phyloP scores from a whole-genome alignment of 2,113 vertebrate genomes.

The Spilogale gracilis region DNA sequence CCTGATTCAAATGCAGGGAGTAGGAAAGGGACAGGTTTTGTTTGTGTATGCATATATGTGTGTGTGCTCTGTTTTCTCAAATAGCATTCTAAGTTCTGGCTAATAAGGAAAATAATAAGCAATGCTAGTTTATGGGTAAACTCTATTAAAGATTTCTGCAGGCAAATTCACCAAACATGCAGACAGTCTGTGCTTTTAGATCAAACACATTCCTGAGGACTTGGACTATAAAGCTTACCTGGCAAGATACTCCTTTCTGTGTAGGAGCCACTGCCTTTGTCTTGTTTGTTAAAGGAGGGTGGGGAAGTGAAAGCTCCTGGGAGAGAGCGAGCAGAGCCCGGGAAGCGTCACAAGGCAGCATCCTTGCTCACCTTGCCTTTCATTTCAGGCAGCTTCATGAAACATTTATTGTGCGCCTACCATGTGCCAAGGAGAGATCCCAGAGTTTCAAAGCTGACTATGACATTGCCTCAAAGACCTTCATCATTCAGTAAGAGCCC shows the following conservation, averaged over 20 bases:
- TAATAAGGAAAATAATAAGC: conserved; percentile 61
- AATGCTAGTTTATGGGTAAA: conserved; percentile 36
- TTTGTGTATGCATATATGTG: neutral
- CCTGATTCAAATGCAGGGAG: conserved; percentile 1
- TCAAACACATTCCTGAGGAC: conserved; percentile 35
- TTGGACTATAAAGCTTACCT: conserved; percentile 1
- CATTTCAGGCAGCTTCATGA: neutral
- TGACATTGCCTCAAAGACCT: neutral
- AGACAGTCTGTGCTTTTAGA: conserved; percentile 16
- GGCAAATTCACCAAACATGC: conserved; percentile 27
- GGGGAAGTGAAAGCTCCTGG: neutral
- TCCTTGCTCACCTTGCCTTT: neutral
- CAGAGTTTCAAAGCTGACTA: neutral
- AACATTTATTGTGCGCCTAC: neutral
- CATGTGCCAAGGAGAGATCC: neutral
- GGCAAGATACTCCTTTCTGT: neutral
- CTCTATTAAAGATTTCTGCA: conserved; percentile 62
- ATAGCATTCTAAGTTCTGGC: neutral
- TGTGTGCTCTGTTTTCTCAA: neutral
- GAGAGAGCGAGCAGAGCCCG: neutral
- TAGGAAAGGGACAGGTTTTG: neutral
- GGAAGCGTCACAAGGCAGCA: neutral
- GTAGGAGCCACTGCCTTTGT: neutral
- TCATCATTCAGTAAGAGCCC: neutral
- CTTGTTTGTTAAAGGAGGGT: neutral